These are phyloP conservation scores for Chloromyia formosa DNA, from an alignment of 2,888 invertebrate species.

Conservation along the genomic window DNA sequence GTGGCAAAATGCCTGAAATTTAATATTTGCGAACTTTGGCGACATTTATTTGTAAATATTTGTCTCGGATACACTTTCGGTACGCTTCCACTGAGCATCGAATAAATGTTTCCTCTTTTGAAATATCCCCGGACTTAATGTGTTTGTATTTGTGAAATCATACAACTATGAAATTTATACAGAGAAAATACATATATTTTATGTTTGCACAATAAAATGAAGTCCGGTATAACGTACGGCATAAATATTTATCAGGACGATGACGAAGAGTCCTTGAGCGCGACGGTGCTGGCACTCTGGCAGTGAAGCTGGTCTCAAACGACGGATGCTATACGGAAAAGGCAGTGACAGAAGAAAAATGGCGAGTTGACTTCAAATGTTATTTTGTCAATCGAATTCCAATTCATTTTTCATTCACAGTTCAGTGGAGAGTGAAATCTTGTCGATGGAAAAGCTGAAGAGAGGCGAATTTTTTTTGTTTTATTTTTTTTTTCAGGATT, in stretches of 20 bases:
- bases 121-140: conserved; percentile 38
- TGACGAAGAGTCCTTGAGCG: conserved; percentile 9
- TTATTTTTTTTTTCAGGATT: too few species aligned
- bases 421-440: conserved; percentile 53
- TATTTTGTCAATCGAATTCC: conserved; percentile 61
- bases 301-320: too few species aligned
- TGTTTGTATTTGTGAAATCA: conserved; percentile 44
- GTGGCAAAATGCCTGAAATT: conserved; percentile 36
- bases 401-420: conserved; percentile 63
- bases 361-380: conserved; percentile 48
- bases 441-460: not conserved
- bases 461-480: too few species aligned
- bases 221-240: conserved; percentile 24
- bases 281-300: not conserved
- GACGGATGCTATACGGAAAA: not conserved
- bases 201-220: conserved; percentile 35
- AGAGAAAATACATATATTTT: conserved; percentile 27
- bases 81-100: conserved; percentile 23
- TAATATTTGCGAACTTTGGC: conserved; percentile 43
- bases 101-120: conserved; percentile 31
- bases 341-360: conserved; percentile 18
- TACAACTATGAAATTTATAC: conserved; percentile 42
- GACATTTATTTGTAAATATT: conserved; percentile 48
- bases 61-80: conserved; percentile 33
- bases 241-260: conserved; percentile 42